Base-by-base conservation (phyloP, 1,140 invertebrate genomes). In the Apis dorsata region DNA sequence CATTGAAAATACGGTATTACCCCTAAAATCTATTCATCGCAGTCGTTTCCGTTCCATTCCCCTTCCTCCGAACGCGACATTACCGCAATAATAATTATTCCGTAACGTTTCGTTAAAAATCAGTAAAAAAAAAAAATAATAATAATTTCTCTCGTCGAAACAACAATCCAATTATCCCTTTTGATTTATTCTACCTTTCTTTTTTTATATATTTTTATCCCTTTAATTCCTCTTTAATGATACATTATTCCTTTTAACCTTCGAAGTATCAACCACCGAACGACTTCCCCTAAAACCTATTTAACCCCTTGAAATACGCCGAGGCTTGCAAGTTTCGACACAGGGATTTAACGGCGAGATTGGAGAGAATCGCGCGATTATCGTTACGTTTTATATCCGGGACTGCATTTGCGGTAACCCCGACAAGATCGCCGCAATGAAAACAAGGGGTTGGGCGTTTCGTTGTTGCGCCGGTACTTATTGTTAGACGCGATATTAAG, bases 321-420 rank as follows among this genome's bases (percentile, higher is more conserved):
- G 34, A 76, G 60, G 65, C 63, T 63, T 53, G 80, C 21, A 69
- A 76, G 73, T 76, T 81, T 81, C 80, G 80, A 77, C 80, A 60
- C 44, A 34, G 63, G 73, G 65, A 81, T 76, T 81, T 81, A 81
- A 81, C 53, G 80, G 80, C 55, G 63, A 76, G 80, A 81, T 81
- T 69, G 60, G 73, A 81, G 55, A 8, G 80, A 76, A 76, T 76
- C 57, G 72, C 55, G 21, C 65, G 80, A 81, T 81, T 81, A 81
- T 81, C 80, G 80, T 81, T 81, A 76, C 63, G 74, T 76, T 81
- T 81, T 81, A 76, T 76, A 76, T 34, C 80, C 55, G 24, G 73
- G 24, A 69, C 63, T 77, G 65, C 63, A 69, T 81, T 81, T 76
- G 73, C 63, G 65, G 73, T 7, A 51, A 34, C 72, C 72, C 55